phyloP scores from a whole-genome alignment of 1,140 invertebrate species.

The Panonychus citri region DNA sequence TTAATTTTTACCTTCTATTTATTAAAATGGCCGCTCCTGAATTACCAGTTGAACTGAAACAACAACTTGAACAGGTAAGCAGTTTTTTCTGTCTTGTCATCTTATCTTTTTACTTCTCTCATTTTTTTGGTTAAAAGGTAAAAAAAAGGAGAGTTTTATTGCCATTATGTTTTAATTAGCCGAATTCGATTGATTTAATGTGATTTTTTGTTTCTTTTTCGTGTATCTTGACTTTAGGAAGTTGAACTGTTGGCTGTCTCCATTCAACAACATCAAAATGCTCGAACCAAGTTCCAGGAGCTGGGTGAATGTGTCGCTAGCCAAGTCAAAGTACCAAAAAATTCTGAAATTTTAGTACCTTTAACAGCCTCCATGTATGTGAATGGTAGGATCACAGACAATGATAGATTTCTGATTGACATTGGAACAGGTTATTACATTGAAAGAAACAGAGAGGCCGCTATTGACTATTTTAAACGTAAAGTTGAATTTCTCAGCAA shows the following conservation, averaged over 20 bases:
- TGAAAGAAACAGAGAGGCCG: constrained; percentile 48
- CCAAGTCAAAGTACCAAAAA: constrained; percentile 41
- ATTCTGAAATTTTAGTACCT: constrained; percentile 64
- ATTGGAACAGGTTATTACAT: constrained; percentile 85
- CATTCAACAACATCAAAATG: constrained; percentile 59
- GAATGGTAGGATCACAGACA: constrained; percentile 53
- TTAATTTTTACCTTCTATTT: too few species aligned
- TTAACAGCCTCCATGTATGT: constrained; percentile 87
- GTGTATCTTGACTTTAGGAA: constrained; percentile 27
- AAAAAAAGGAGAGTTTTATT: too few species aligned
- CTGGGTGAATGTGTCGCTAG: constrained; percentile 61
- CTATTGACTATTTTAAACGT: constrained; percentile 73
- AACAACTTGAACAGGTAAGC: constrained; percentile 59
- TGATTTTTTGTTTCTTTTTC: constrained; percentile 5
- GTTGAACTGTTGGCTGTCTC: constrained; percentile 64
- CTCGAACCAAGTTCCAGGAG: constrained; percentile 65
- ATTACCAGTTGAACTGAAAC: constrained; percentile 50
- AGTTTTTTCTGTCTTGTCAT: too few species aligned
- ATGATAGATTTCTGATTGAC: constrained; percentile 63
- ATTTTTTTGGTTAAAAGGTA: neutral
- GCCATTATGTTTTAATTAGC: too few species aligned
- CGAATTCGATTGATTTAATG: constrained; percentile 4
- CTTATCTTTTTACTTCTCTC: constrained; percentile 7
- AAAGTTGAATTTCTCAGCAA: constrained; percentile 71
- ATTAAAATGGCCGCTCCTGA: constrained; percentile 23